Conservation (phyloP, 2,113 vertebrate species). For the Phocoena sinus region DNA sequence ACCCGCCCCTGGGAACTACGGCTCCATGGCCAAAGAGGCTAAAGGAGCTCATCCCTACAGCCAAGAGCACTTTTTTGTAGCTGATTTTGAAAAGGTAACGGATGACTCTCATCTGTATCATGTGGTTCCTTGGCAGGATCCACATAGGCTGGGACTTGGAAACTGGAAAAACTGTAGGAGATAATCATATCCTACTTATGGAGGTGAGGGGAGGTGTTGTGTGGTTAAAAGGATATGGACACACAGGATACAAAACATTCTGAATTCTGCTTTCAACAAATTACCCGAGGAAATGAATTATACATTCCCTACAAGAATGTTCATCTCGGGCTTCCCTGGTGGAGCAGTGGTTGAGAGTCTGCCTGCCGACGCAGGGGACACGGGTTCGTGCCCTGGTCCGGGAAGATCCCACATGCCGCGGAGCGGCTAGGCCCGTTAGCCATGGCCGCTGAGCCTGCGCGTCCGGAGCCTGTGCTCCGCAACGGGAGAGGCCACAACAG, state of each 20-base stretch:
- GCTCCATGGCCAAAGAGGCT: background rate
- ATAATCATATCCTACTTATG: background rate
- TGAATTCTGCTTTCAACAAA: background rate
- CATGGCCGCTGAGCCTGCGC: too few relatives aligned
- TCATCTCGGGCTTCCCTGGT: background rate
- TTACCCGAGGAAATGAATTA: background rate
- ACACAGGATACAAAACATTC: background rate
- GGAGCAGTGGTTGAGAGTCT: too few relatives aligned
- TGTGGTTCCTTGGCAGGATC: background rate
- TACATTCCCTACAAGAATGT: background rate
- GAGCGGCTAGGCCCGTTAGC: too few relatives aligned
- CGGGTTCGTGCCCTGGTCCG: accelerated
- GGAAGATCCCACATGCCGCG: too few relatives aligned
- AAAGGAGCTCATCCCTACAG: background rate
- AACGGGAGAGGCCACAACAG: too few relatives aligned
- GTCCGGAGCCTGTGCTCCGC: too few relatives aligned
- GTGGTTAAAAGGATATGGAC: background rate
- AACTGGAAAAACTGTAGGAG: background rate
- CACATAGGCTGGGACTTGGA: background rate
- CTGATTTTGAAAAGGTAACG: background rate
- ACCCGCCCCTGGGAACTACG: background rate
- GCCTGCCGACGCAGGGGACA: too few relatives aligned
- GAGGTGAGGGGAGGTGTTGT: background rate
- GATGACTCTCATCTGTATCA: background rate
- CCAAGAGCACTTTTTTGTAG: background rate